Conservation (phyloP, 2,888 invertebrate genomes). For the Tipula lateralis region DNA sequence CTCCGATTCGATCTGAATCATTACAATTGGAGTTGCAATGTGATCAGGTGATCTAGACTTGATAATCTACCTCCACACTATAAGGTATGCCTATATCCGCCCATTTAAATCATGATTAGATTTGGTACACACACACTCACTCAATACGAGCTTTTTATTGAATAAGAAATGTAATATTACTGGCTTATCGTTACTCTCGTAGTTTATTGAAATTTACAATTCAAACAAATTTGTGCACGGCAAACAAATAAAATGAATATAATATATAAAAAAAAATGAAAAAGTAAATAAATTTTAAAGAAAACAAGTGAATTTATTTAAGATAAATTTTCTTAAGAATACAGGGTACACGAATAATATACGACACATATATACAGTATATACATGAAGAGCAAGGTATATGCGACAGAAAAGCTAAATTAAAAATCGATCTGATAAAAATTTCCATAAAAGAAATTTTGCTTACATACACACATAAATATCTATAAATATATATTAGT, state of each 20-base stretch:
- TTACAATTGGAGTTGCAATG: background rate
- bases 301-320: constrained; percentile 7
- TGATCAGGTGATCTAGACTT: background rate
- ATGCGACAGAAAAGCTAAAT: background rate
- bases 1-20: background rate
- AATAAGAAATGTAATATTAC: background rate
- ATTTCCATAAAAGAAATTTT: background rate
- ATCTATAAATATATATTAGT: background rate
- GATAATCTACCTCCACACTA: background rate
- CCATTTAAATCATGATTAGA: background rate
- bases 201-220: background rate
- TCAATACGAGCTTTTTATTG: background rate
- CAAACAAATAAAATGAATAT: background rate
- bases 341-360: no score
- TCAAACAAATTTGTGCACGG: background rate
- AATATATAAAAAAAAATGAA: background rate
- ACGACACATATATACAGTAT: background rate
- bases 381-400: background rate
- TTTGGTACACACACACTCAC: background rate
- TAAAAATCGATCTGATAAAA: constrained; percentile 6
- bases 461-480: background rate
- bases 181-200: background rate
- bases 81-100: background rate
- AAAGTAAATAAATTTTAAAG: background rate
- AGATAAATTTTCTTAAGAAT: background rate